These are phyloP conservation scores for Triplophysa rosa DNA, from an alignment of 2,113 vertebrate genomes.

Conservation along the genomic window DNA sequence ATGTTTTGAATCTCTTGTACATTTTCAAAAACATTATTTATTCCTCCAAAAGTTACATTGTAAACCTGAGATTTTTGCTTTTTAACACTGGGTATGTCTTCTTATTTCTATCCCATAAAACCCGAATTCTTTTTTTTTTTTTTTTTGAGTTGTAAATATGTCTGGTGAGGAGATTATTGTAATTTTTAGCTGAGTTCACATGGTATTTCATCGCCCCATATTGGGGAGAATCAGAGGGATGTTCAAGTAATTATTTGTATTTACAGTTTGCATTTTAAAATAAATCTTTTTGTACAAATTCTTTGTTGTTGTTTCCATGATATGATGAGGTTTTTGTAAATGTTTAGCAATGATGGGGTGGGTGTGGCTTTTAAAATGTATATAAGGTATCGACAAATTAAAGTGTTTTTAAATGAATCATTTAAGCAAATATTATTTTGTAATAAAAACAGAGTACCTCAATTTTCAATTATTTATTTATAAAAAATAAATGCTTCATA, in stretches of 20 bases:
- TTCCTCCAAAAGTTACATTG: slow-evolving; percentile 29
- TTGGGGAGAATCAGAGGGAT: slow-evolving; percentile 71
- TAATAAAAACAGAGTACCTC: not conserved
- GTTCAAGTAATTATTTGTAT: slow-evolving; percentile 67
- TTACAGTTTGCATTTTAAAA: slow-evolving; percentile 74
- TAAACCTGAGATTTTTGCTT: slow-evolving; percentile 28
- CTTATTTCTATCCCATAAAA: slow-evolving; percentile 37
- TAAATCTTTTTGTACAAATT: slow-evolving; percentile 70
- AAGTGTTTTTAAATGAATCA: not conserved
- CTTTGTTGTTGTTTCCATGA: not conserved
- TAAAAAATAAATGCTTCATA: slow-evolving; percentile 64
- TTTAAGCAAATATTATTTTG: not conserved
- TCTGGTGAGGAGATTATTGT: slow-evolving; percentile 68
- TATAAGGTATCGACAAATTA: no score
- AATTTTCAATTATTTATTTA: slow-evolving; percentile 75
- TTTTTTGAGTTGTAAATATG: slow-evolving; percentile 74
- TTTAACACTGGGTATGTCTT: slow-evolving; percentile 65
- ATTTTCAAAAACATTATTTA: slow-evolving; percentile 46
- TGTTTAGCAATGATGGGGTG: not conserved
- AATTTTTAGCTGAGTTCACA: slow-evolving; percentile 65
- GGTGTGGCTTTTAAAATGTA: no score
- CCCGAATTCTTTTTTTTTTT: slow-evolving; percentile 59
- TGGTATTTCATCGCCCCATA: slow-evolving; percentile 78
- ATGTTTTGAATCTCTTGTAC: slow-evolving; percentile 45
- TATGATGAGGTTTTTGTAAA: not conserved